Evolutionary conservation across 1,140 invertebrate species (phyloP).

Genomic region (Chironomus tepperi): DNA sequence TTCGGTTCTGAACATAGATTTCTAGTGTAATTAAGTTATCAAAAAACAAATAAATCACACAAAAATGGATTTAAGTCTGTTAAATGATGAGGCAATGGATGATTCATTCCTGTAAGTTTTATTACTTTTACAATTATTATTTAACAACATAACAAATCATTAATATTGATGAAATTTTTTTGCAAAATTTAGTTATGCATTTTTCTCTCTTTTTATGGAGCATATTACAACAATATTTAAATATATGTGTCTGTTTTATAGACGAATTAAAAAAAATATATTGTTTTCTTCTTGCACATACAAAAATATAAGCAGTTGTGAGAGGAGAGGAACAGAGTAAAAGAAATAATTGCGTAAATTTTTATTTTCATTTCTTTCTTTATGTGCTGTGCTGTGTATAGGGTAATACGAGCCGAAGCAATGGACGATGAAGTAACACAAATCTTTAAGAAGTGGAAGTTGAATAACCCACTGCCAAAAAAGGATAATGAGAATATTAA

Average conservation of each 20-base stretch:
- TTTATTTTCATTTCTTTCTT: background rate
- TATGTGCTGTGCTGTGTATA: background rate
- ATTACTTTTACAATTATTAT: no score
- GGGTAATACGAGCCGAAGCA: background rate
- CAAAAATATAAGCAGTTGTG: no score
- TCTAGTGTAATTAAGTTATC: no score
- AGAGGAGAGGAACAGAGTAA: background rate
- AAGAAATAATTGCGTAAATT: background rate
- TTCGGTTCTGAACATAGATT: no score
- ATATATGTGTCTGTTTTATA: conserved; percentile 8
- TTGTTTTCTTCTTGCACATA: background rate
- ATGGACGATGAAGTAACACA: conserved; percentile 16
- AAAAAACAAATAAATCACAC: background rate
- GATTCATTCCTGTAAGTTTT: conserved; percentile 20
- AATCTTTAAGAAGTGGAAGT: conserved; percentile 19
- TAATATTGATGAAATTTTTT: no score
- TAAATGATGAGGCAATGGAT: background rate
- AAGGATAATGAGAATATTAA: background rate
- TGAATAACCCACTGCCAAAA: conserved; percentile 18
- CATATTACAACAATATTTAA: background rate
- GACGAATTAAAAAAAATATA: background rate
- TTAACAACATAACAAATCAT: background rate
- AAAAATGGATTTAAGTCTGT: conserved; percentile 5
- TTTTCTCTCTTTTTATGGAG: background rate
- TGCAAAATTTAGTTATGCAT: background rate